A percentile compares a stretch with the other conserved stretches of the same genome.
Evolutionary conservation across 2,113 vertebrate genomes (phyloP).

Genomic region (Eublepharis macularius): DNA sequence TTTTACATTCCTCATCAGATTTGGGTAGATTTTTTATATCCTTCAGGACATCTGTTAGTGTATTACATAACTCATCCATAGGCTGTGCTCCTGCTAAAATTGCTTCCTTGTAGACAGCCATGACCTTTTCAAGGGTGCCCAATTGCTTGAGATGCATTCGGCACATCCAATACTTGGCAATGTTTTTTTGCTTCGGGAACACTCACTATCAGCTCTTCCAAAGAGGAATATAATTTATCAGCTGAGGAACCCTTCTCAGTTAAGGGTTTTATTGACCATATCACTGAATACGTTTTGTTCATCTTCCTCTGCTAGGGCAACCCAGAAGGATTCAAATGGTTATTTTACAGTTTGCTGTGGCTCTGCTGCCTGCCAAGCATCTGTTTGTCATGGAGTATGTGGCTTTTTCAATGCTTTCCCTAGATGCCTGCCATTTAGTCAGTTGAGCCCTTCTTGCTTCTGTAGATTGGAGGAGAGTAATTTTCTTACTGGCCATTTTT

Average conservation of each 20-base stretch:
- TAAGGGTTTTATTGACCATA: conserved; percentile 71
- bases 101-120: conserved; percentile 76
- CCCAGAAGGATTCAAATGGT: conserved; percentile 63
- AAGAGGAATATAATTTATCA: conserved; percentile 57
- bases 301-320: conserved; percentile 70
- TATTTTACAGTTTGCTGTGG: conserved; percentile 21
- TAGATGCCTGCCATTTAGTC: conserved; percentile 81
- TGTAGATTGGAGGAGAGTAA: conserved; percentile 67
- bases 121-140: conserved; percentile 68
- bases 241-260: conserved; percentile 67
- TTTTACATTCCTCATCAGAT: conserved; percentile 39
- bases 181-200: conserved; percentile 74
- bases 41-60: conserved; percentile 74
- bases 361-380: conserved; percentile 34
- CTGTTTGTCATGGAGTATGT: conserved; percentile 27
- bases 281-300: conserved; percentile 65
- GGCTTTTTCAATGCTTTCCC: conserved; percentile 82
- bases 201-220: conserved; percentile 65
- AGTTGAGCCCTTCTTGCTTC: conserved; percentile 82
- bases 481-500: conserved; percentile 49
- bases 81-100: conserved; percentile 78
- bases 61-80: conserved; percentile 77
- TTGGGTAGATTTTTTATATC: conserved; percentile 54
- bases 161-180: conserved; percentile 81
- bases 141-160: conserved; percentile 67